Conservation (phyloP, 2,113 vertebrate species). For the Calyptomena viridis region DNA sequence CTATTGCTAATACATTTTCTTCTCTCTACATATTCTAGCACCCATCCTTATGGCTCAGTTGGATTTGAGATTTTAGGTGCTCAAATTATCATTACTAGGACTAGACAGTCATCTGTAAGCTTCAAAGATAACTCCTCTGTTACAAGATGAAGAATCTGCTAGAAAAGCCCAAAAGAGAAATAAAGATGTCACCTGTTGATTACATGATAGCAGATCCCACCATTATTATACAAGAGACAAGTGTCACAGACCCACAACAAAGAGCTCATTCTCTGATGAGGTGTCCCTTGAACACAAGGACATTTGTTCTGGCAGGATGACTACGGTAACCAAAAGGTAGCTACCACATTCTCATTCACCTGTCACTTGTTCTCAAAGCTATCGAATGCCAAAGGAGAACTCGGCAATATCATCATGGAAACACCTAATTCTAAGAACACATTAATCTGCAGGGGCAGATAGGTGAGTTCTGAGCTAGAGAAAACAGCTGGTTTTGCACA, state of each 20-base stretch:
- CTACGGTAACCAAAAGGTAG: not conserved
- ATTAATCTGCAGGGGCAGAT: not conserved
- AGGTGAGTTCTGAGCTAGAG: not conserved
- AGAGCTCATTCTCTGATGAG: not conserved
- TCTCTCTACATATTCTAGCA: not conserved
- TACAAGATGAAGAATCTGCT: not conserved
- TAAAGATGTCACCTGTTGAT: not conserved
- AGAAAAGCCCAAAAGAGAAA: not conserved
- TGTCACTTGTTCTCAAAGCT: not conserved
- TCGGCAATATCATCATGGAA: not conserved
- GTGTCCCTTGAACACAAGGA: not conserved
- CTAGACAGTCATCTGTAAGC: not conserved
- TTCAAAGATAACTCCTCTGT: not conserved
- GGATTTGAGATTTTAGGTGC: not conserved
- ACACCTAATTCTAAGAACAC: not conserved
- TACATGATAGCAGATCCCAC: not conserved
- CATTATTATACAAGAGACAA: not conserved
- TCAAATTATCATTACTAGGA: not conserved
- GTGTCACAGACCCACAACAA: not conserved
- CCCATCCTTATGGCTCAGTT: not conserved
- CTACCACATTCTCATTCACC: not conserved
- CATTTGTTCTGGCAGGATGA: not conserved
- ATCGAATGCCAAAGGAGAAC: not conserved
- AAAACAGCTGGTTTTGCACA: not conserved
- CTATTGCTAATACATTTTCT: not conserved